Conservation (phyloP, 2,113 vertebrate species). For the Mandrillus leucophaeus region DNA sequence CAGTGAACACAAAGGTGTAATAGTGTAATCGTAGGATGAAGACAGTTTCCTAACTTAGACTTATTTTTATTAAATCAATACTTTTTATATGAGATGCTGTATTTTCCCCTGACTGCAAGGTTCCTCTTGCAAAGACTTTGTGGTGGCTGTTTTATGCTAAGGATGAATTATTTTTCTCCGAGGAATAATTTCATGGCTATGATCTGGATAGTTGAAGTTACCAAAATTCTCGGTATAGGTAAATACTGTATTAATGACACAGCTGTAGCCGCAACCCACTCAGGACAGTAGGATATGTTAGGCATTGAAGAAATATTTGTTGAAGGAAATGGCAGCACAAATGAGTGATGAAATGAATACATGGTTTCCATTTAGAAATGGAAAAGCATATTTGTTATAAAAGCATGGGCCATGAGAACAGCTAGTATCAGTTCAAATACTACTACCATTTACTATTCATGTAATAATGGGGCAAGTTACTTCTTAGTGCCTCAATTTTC, state of each 20-base stretch:
- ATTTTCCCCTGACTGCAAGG: background rate
- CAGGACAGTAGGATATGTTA: background rate
- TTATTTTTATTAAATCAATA: background rate
- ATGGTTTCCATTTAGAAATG: background rate
- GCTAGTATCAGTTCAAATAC: background rate
- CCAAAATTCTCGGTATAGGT: background rate
- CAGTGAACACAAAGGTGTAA: background rate
- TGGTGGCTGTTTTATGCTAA: background rate
- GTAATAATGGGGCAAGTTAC: fast-evolving
- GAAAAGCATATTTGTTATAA: background rate
- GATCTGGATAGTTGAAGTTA: background rate
- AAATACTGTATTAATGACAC: background rate
- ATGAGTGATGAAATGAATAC: background rate
- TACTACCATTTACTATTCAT: fast-evolving
- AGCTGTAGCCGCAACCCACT: background rate
- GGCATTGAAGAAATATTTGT: background rate
- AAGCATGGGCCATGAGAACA: background rate
- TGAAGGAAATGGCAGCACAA: background rate
- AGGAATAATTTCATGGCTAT: background rate
- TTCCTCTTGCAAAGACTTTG: background rate
- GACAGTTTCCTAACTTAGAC: background rate
- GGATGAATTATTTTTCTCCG: background rate
- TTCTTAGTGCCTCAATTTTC: background rate
- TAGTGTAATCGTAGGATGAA: no score
- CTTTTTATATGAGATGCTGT: background rate